These are phyloP conservation scores for Bubo scandiacus DNA, from an alignment of 2,113 vertebrate species.

Conservation along the genomic window DNA sequence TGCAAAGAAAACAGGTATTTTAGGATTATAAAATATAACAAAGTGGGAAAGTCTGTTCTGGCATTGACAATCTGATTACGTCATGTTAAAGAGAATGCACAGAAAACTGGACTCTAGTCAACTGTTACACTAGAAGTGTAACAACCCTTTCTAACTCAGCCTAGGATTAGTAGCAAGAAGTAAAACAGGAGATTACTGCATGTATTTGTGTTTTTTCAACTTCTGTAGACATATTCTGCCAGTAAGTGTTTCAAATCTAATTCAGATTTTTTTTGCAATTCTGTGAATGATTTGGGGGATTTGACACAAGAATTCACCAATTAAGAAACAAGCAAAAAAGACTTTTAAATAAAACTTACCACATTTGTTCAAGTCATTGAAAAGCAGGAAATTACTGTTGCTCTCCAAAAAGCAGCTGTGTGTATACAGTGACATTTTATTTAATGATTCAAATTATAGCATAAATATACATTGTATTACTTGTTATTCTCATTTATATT, in stretches of 20 bases:
- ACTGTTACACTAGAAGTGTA: not conserved
- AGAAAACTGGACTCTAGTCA: not conserved
- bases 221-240: not conserved
- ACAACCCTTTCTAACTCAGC: not conserved
- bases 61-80: not conserved
- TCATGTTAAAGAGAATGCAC: not conserved
- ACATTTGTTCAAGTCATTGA: slow-evolving; percentile 41
- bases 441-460: slow-evolving; percentile 57
- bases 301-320: slow-evolving; percentile 41
- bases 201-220: not conserved
- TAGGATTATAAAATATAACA: not conserved
- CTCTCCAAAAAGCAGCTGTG: slow-evolving; percentile 61
- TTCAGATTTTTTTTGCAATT: not conserved
- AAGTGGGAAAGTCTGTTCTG: not conserved
- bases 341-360: slow-evolving; percentile 36
- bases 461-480: slow-evolving; percentile 51
- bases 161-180: not conserved
- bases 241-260: not conserved
- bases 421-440: slow-evolving; percentile 57
- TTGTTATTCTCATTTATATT: slow-evolving; percentile 14
- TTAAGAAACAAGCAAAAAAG: slow-evolving; percentile 47
- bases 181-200: not conserved
- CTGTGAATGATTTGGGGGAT: slow-evolving; percentile 2
- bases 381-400: slow-evolving; percentile 64
- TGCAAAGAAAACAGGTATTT: not conserved